phyloP scores from a whole-genome alignment of 2,797 vertebrate genomes.

The Sebastiscus albofasciatus region DNA sequence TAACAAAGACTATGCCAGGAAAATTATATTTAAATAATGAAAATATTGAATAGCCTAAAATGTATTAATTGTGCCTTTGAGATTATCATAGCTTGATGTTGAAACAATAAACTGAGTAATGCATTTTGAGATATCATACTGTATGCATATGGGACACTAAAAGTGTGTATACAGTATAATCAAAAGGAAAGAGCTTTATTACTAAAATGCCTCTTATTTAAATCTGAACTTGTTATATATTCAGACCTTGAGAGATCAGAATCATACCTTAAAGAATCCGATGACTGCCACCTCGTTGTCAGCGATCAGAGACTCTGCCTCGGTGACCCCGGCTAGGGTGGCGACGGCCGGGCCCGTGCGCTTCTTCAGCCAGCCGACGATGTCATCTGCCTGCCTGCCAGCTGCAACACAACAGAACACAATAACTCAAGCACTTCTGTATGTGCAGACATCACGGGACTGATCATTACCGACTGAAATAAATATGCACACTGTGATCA shows the following conservation, averaged over 20 bases:
- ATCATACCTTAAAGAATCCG: slow-evolving; percentile 95
- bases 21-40: not conserved
- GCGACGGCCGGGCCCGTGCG: slow-evolving; percentile 91
- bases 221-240: not conserved
- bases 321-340: slow-evolving; percentile 77
- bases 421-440: not conserved
- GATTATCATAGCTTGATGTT: not conserved
- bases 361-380: slow-evolving; percentile 96
- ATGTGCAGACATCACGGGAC: not conserved
- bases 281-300: slow-evolving; percentile 92
- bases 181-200: not conserved
- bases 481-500: not conserved
- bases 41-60: not conserved
- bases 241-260: not conserved
- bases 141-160: not conserved
- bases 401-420: slow-evolving; percentile 77
- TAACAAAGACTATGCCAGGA: not conserved
- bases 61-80: not conserved
- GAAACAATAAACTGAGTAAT: not conserved
- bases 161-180: not conserved
- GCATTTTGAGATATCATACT: not conserved
- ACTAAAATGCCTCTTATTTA: not conserved
- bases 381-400: slow-evolving; percentile 94
- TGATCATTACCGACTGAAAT: not conserved
- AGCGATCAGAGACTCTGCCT: slow-evolving; percentile 87